Evolutionary conservation across 2,797 vertebrate species (phyloP).

Genomic region (Myiotriccus ornatus): DNA sequence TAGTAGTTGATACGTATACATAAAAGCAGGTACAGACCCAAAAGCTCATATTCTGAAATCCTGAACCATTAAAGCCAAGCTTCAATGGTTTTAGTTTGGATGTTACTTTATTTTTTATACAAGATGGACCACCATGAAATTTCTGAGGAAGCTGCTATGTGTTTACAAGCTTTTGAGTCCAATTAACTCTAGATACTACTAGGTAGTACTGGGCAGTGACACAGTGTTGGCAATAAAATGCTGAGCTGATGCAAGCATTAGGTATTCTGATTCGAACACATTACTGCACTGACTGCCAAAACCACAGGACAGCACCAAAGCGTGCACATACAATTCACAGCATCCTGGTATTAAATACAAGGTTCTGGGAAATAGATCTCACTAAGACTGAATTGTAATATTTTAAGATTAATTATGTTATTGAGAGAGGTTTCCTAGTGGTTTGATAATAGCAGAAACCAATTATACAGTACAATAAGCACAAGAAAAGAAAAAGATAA

Average conservation of each 20-base stretch:
- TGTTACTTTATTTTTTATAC: not conserved
- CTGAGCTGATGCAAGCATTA: not conserved
- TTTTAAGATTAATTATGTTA: not conserved
- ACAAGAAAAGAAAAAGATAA: not conserved
- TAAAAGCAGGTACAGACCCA: not conserved
- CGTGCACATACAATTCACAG: accelerated
- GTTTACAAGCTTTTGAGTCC: not conserved
- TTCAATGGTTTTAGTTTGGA: not conserved
- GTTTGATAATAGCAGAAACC: not conserved
- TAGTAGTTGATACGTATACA: not conserved
- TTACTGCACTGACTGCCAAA: not conserved
- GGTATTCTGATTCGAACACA: accelerated
- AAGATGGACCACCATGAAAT: accelerated
- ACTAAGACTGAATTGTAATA: not conserved
- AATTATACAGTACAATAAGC: not conserved
- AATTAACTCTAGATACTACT: not conserved
- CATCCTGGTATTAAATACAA: accelerated
- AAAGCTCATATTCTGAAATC: not conserved
- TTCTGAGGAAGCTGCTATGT: not conserved
- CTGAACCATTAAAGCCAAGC: not conserved
- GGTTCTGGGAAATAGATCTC: not conserved
- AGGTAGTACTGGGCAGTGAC: not conserved
- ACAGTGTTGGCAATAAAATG: not conserved
- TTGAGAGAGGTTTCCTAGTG: not conserved
- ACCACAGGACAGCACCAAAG: not conserved